Base-by-base conservation (phyloP, 2,113 vertebrate genomes). In the Petrocephalus microphthalmus region DNA sequence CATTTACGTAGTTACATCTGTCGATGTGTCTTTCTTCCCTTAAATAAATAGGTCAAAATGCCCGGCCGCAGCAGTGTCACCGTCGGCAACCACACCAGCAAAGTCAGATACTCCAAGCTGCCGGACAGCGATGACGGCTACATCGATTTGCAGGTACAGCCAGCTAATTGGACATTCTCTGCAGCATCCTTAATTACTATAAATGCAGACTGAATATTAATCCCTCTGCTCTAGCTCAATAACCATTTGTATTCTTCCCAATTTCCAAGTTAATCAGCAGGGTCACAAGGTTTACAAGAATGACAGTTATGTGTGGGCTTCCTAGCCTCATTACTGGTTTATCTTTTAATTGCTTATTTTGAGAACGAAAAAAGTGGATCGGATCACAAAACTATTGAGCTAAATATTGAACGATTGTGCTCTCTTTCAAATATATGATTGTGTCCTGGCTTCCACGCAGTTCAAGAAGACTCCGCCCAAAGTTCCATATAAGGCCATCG, bases 381-480 rank as follows among this genome's bases (percentile, higher is more conserved):
- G 15, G 15, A 42, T 78, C 71, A 42, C 1, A 42, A 78, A 78
- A 37, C 33, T 42, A n/a, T n/a, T n/a, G n/a, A n/a, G n/a, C n/a
- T n/a, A n/a, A n/a, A n/a, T n/a, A n/a, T n/a, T n/a, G n/a, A n/a
- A n/a, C n/a, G n/a, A n/a, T n/a, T n/a, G n/a, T n/a, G 5, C 42
- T 45, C 17, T 29, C 33, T 57, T 20, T 5, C 7, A 2, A 53
- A 29, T 78, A 64, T 25, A 7, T 83, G 20, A 82, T 57, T 88
- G 37, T 56, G 5, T 85, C 37, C 51, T 87, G 33, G 89, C 52
- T 88, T 19, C 84, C 87, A 53, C 52, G 0, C 94, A 99, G 98
- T 99, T 99, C 94, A 99, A 99, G 95, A 98, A 93, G 93, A 98
- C 96, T 89, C 97, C 98, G 20, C 97, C 98, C n/a, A 99, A 98